Evolutionary conservation across 1,140 invertebrate genomes (phyloP).

Genomic region (Cardiocondyla obscurior): DNA sequence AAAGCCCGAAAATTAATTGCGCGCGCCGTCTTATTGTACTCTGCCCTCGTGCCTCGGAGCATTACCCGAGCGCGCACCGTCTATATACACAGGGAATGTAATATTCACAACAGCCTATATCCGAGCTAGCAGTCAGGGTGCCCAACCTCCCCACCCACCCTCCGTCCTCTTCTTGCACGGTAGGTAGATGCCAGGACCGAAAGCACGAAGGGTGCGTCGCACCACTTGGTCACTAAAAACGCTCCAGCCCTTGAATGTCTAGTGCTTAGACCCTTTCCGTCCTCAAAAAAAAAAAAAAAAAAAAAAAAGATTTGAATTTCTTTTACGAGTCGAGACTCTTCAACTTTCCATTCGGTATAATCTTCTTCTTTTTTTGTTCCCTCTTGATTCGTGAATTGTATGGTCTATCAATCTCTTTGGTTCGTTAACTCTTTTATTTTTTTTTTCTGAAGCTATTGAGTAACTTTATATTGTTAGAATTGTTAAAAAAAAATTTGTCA

Average conservation of each 20-base stretch:
- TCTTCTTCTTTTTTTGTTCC: not conserved
- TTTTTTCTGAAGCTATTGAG: not conserved
- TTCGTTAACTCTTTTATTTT: not conserved
- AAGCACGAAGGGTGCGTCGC: slow-evolving; percentile 15
- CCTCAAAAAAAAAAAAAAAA: too few species aligned
- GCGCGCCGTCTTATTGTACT: slow-evolving; percentile 80
- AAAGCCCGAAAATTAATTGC: slow-evolving; percentile 82
- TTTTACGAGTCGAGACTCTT: not conserved
- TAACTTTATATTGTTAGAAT: not conserved
- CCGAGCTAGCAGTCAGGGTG: slow-evolving; percentile 72
- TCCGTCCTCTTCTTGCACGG: slow-evolving; percentile 44
- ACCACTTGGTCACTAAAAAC: slow-evolving; percentile 7
- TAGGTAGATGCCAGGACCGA: slow-evolving; percentile 48
- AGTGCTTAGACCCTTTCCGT: not conserved
- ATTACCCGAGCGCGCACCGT: slow-evolving; percentile 67
- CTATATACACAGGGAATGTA: slow-evolving; percentile 81
- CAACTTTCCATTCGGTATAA: not conserved
- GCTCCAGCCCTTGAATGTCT: not conserved
- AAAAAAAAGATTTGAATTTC: not conserved
- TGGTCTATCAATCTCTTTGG: not conserved
- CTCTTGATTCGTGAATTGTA: not conserved
- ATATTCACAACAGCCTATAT: slow-evolving; percentile 82
- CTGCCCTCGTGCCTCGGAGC: slow-evolving; percentile 68
- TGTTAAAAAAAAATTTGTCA: not conserved
- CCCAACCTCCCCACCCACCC: slow-evolving; percentile 62